Evolutionary conservation across 30 jellyfish, hydroid and myxozoan genomes (phyloP), one percentile per base, ranked within the genome.

Genomic region (Pelagia noctiluca): DNA sequence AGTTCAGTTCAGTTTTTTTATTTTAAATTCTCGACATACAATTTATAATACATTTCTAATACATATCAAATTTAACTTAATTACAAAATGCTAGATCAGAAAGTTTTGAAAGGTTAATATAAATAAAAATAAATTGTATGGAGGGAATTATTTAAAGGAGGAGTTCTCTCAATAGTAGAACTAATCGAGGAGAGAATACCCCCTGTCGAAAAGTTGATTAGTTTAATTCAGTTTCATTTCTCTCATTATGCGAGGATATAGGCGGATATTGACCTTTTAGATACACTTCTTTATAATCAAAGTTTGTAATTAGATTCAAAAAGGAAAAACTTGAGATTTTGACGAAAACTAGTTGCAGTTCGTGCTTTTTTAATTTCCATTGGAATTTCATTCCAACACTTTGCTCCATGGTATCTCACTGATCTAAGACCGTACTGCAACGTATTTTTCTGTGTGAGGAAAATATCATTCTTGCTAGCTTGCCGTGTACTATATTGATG

Each of bases 401-500:
- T 80, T 31, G 90, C 73, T 16, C 82, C 60, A 30, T 21, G 42
- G 83, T 61, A 80, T 28, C 73, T 72, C 82, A 80, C 90, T 11
- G 90, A 80, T 54, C 90, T 80, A 53, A 80, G 34, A 64, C 84
- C 83, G 64, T 63, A 62, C 31, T 80, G 90, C 38, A 64, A 48
- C 24, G 83, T 38, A 80, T 80, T 80, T 23, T 63, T 80, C 29
- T 42, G 73, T 13, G 82, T 62, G 16, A 80, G 47, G 68, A 62
- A 80, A 80, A 62, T 80, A 42, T 76, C 46, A 76, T 63, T 80
- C 34, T 80, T 80, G 12, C 30, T 13, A 30, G 54, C 82, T 80
- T 80, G 84, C 82, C 73, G 74, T 80, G 90, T 80, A 80, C 84
- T 35, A 80, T 76, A 63, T 66, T 42, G 84, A 80, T 61, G 72